Base-by-base conservation (phyloP, 1,140 invertebrate species). In the Drosophila rhopaloa region DNA sequence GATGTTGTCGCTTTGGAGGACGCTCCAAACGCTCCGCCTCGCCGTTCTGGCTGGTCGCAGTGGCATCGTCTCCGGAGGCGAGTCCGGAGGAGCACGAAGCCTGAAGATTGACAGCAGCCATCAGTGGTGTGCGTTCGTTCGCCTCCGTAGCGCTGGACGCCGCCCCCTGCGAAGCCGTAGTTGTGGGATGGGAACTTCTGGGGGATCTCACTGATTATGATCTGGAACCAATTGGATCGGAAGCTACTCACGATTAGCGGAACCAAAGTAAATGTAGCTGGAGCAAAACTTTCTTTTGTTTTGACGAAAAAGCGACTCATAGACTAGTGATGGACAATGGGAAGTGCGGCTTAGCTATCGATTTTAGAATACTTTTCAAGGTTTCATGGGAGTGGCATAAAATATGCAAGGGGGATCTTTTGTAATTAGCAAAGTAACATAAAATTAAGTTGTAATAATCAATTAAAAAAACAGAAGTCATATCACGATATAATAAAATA, bases 41-140 rank as follows among this genome's bases (percentile, higher is more conserved):
- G 72, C 70, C 81, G 67, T 62, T 89, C 55, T 57, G 53, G 40
- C 54, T 77, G 16, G 50, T 62, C 14, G 40, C 50, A 51, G 57
- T 56, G 40, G 61, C 67, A 16, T 56, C 63, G 35, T 41, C 60
- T 37, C 38, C 51, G 43, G 66, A 54, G 44, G 60, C 50, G 16
- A 55, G 41, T 4, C 19, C 19, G 16, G 74, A 56, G 58, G 73
- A 63, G 40, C 68, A 38, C 38, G 78, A 93, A 44, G 93, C 94
- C 76, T 94, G 95, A 82, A 96, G 95, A 93, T 96, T 95, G 14
- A 51, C 48, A 90, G 94, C 95, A 93, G 96, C 95, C 96, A 96
- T 96, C 79, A 96, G 95, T 93, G 95, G 95, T 91, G 95, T 96
- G 79, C 94, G 94, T 93, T 96, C 95, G 92, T 95, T 95, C 90